Evolutionary conservation across 2,888 invertebrate genomes (phyloP).

Genomic region (Cryptops parisi): DNA sequence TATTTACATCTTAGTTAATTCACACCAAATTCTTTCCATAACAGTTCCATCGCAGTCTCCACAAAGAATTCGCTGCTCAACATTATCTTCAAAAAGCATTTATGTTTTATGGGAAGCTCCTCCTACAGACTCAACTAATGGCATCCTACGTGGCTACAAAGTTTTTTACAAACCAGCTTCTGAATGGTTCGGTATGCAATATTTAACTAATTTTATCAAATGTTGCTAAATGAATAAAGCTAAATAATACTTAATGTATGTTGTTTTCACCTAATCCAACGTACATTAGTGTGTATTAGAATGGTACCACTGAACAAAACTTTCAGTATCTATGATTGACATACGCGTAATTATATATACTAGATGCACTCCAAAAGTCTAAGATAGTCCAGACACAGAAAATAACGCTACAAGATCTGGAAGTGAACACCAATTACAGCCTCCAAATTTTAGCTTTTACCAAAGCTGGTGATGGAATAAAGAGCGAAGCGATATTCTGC

Average conservation of each 20-base stretch:
- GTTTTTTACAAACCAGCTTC: slow-evolving; percentile 6
- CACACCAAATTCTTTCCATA: too few species aligned
- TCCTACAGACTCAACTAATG: slow-evolving; percentile 4
- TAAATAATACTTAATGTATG: too few species aligned
- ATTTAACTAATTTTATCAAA: too few species aligned
- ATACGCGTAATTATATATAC: too few species aligned
- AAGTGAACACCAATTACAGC: slow-evolving; percentile 15
- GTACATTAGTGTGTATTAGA: too few species aligned
- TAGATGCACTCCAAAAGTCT: too few species aligned
- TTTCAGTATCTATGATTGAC: too few species aligned
- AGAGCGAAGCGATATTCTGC: too few species aligned
- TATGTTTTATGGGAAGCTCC: slow-evolving; percentile 10
- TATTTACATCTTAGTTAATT: too few species aligned
- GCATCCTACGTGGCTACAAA: slow-evolving; percentile 13
- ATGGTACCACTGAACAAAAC: too few species aligned
- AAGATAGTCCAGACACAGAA: neutral
- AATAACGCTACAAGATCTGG: slow-evolving; percentile 9
- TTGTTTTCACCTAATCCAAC: too few species aligned
- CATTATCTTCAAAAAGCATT: slow-evolving; percentile 16
- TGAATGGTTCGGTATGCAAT: slow-evolving; percentile 12
- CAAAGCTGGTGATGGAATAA: slow-evolving; percentile 10
- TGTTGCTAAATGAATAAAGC: too few species aligned
- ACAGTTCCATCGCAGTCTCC: slow-evolving; percentile 7
- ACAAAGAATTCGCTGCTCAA: slow-evolving; percentile 9
- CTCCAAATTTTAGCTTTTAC: slow-evolving; percentile 13